Base-by-base conservation (phyloP, 2,888 invertebrate genomes). In the Aleiodes leptofemur region DNA sequence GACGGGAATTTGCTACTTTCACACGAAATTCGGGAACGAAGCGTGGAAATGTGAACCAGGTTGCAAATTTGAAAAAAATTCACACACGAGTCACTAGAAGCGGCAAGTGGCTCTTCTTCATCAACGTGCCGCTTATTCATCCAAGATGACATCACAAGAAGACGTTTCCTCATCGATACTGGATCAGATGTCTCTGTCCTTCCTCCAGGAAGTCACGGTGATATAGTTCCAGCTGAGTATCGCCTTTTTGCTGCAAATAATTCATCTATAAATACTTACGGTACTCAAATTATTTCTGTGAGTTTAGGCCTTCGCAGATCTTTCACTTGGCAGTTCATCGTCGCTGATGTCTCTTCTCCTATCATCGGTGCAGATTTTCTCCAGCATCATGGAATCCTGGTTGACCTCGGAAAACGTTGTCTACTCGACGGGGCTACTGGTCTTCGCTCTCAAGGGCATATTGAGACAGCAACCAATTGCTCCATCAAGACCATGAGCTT, bases 301-400 rank as follows among this genome's bases (percentile, higher is more conserved):
- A 81, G 86, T 50, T 59, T 88, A 7, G 85, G 86, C 5, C 73
- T 87, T 4, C 82, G 84, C 14, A 80, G 85, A 4, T 79, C 76
- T 2, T 86, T 84, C 34, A 57, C 69, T 0, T 88, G 86, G 86
- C 78, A 79, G 2, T 89, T 87, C 74, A 76, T 84, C 0, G 78
- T 88, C 0, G 86, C 87, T 0, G 85, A 88, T 57, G 83, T 86
- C 0, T 76, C 83, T 0, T 83, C 81, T 29, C 83, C 88, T 0
- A 87, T 88, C 9, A 86, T 87, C 31, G 85, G 86, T 3, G 85
- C 82, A 0, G 86, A 87, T 78, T 86, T 89, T 71, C 73, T 88
- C 9, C 56, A 57, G 0, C 80, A 83, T 69, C 87, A 80, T 68
- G 80, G 82, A n/a, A 76, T 89, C 0, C 75, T 87, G 1, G 84